A percentile compares a stretch with the other conserved stretches of the same genome.
These are phyloP conservation scores for Pampus argenteus DNA, from an alignment of 2,797 vertebrate genomes.

Conservation along the genomic window DNA sequence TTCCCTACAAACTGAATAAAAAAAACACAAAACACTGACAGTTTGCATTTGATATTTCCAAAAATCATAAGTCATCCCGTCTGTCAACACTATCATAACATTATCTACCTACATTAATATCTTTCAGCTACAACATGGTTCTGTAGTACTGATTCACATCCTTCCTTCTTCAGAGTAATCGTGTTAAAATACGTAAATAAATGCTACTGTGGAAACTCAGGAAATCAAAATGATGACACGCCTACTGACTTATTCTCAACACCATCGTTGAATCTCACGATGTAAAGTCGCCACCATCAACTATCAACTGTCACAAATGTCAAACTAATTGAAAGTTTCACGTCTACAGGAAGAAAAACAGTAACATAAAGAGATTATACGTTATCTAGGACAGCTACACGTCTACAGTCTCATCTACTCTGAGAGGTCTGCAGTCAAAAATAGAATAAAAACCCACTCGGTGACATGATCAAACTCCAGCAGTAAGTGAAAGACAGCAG, in stretches of 20 bases:
- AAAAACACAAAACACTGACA: slow-evolving; percentile 49
- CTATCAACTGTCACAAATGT: slow-evolving; percentile 15
- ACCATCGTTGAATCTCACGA: not conserved
- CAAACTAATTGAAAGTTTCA: slow-evolving; percentile 14
- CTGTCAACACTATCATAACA: slow-evolving; percentile 21
- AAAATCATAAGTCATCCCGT: slow-evolving; percentile 30
- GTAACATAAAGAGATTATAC: slow-evolving; percentile 23
- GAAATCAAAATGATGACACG: not conserved
- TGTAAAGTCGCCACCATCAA: not conserved
- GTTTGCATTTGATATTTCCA: slow-evolving; percentile 35
- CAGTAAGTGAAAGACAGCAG: slow-evolving; percentile 12
- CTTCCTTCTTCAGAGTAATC: slow-evolving; percentile 46
- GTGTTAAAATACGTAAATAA: slow-evolving; percentile 57
- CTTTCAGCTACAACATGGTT: slow-evolving; percentile 20
- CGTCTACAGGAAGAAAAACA: slow-evolving; percentile 20
- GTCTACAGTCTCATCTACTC: slow-evolving; percentile 29
- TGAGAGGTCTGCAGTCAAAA: slow-evolving; percentile 19
- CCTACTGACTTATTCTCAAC: slow-evolving; percentile 7
- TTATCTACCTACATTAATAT: slow-evolving; percentile 1
- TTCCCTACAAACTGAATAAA: slow-evolving; percentile 38
- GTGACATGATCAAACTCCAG: not conserved
- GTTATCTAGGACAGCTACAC: slow-evolving; percentile 3
- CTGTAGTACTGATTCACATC: slow-evolving; percentile 17
- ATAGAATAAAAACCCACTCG: not conserved
- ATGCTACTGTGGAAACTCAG: slow-evolving; percentile 18